Conservation (phyloP, 2,797 vertebrate genomes). For the Eidolon dupreanum region DNA sequence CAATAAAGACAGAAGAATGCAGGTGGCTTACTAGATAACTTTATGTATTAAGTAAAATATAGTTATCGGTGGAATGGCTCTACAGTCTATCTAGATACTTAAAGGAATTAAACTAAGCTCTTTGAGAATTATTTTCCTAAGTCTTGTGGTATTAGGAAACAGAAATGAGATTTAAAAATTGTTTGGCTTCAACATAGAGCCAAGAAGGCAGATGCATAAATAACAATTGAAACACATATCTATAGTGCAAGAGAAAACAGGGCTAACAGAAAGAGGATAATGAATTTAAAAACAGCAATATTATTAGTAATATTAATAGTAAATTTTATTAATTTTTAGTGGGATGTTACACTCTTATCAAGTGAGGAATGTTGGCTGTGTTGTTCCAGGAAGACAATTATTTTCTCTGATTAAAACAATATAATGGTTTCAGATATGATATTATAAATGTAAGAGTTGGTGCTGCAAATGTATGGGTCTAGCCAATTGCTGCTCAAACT, state of each 20-base stretch:
- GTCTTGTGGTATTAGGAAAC: neutral
- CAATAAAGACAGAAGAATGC: neutral
- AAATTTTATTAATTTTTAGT: neutral
- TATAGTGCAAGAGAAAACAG: neutral
- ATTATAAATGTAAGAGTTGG: neutral
- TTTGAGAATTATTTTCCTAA: conserved; percentile 26
- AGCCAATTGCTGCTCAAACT: neutral
- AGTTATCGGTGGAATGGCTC: neutral
- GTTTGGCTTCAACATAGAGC: neutral
- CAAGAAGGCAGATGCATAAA: neutral
- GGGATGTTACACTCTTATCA: neutral
- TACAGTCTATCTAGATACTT: neutral
- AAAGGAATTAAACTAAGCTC: conserved; percentile 9
- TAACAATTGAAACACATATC: neutral
- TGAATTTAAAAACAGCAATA: neutral
- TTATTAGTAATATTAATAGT: too few species aligned
- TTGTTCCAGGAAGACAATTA: neutral
- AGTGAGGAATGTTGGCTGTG: neutral
- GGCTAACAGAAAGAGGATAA: neutral
- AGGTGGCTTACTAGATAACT: neutral
- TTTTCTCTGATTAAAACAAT: conserved; percentile 11
- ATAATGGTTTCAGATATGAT: neutral
- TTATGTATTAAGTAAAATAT: neutral
- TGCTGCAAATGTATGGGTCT: neutral
- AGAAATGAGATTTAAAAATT: conserved; percentile 20